Base-by-base conservation (phyloP, 2,113 vertebrate species). In the Craseonycteris thonglongyai region DNA sequence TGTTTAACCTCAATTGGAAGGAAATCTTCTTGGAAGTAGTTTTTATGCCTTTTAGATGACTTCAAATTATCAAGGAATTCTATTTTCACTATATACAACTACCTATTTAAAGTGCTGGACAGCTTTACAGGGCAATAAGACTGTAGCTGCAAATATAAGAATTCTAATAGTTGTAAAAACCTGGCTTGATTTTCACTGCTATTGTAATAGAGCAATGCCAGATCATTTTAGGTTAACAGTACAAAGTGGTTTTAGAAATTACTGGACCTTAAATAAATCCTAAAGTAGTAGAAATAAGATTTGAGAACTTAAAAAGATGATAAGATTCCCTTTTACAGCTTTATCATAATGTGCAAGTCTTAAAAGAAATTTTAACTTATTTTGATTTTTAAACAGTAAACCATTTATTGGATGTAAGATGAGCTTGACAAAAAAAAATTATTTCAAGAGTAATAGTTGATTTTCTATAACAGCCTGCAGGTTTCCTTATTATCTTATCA, bases 201-300 rank as follows among this genome's bases (percentile, higher is more conserved):
- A 49, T 95, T 94, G 9, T 93, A 92, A 92, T 65, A 65, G 35
- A 92, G 85, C 63, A 96, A 95, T 74, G 58, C 33, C 95, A 79
- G 61, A 58, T 79, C 51, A 88, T 93, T 95, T 93, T 80, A 93
- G 79, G 76, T 96, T 96, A 96, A 96, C 92, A 92, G 72, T 86
- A 58, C 51, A 92, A 90, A 94, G 19, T 95, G 94, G 68, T 96
- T 95, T 94, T 93, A 95, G 87, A 91, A 85, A 86, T 92, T 65
- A 83, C 19, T 95, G 58, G 63, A 86, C 58, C 69, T 94, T 93
- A 65, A 69, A 75, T 78, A 88, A 38, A 80, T 74, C 93, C 58
- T 82, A 79, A 91, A 86, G 54, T 68, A 82, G 30, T 42, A 93
- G 61, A 86, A 94, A 96, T 71, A 93, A 88, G 28, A 92, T 82